A percentile compares a stretch with the other conserved stretches of the same genome.
phyloP scores from a whole-genome alignment of 2,113 vertebrate species.

The Nesogale talazaci region DNA sequence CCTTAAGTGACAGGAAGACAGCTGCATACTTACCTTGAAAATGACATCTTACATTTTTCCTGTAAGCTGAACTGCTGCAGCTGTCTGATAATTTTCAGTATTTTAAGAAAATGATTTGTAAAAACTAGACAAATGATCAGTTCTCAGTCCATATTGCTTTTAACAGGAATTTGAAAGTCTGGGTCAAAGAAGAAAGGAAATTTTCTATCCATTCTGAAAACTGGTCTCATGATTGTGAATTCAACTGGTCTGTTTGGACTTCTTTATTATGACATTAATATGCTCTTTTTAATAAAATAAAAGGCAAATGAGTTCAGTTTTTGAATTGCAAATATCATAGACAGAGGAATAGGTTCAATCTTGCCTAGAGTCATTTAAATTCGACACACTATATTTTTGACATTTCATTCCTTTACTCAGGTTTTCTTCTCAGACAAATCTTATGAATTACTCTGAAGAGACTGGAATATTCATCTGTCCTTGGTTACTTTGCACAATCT shows the following conservation, averaged over 20 bases:
- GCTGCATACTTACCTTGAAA: constrained; percentile 75
- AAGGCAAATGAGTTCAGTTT: neutral
- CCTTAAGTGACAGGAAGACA: constrained; percentile 74
- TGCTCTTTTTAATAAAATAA: constrained; percentile 15
- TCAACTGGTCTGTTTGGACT: constrained; percentile 14
- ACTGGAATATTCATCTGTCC: constrained; percentile 44
- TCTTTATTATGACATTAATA: constrained; percentile 25
- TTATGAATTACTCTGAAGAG: constrained; percentile 11
- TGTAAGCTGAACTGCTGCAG: constrained; percentile 66
- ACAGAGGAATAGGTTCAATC: constrained; percentile 19
- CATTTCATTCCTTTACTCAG: constrained; percentile 49
- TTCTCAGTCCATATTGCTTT: constrained; percentile 43
- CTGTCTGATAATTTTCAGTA: constrained; percentile 71
- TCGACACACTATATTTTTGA: neutral
- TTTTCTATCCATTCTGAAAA: constrained; percentile 44
- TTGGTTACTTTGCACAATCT: constrained; percentile 38
- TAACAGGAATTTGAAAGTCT: constrained; percentile 60
- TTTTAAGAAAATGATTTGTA: constrained; percentile 77
- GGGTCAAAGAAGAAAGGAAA: constrained; percentile 59
- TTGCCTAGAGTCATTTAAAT: neutral
- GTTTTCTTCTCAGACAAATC: constrained; percentile 16
- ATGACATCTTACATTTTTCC: constrained; percentile 67
- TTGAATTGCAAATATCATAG: constrained; percentile 26
- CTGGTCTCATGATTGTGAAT: neutral
- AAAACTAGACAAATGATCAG: constrained; percentile 61